phyloP scores from a whole-genome alignment of 2,888 invertebrate genomes.

The Yponomeuta cagnagella region DNA sequence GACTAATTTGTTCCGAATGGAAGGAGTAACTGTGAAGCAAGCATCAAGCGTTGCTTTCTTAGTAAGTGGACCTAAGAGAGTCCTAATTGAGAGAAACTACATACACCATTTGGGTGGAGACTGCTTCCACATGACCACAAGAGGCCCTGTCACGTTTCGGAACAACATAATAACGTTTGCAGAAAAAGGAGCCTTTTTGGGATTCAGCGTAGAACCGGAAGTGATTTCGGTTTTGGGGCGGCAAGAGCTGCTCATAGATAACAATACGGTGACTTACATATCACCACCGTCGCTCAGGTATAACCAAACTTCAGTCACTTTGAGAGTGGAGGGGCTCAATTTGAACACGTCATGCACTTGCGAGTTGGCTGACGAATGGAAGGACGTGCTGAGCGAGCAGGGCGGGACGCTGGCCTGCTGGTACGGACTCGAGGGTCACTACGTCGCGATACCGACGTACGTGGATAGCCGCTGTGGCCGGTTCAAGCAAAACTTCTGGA shows the following conservation, averaged over 20 bases:
- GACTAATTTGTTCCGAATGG: slow-evolving; percentile 78
- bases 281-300: slow-evolving; percentile 75
- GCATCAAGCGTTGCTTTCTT: slow-evolving; percentile 83
- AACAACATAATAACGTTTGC: slow-evolving; percentile 78
- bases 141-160: slow-evolving; percentile 79
- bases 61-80: slow-evolving; percentile 76
- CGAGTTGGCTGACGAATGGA: slow-evolving; percentile 54
- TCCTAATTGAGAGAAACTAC: slow-evolving; percentile 76
- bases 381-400: slow-evolving; percentile 46
- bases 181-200: slow-evolving; percentile 78
- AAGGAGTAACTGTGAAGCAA: slow-evolving; percentile 78
- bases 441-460: slow-evolving; percentile 54
- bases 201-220: slow-evolving; percentile 69
- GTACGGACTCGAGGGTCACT: slow-evolving; percentile 57
- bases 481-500: slow-evolving; percentile 66
- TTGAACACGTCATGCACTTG: slow-evolving; percentile 78
- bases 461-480: slow-evolving; percentile 57
- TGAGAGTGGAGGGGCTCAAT: slow-evolving; percentile 76
- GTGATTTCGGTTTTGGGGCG: slow-evolving; percentile 55
- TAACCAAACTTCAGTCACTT: slow-evolving; percentile 70
- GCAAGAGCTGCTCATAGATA: slow-evolving; percentile 77
- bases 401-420: slow-evolving; percentile 58
- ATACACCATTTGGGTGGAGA: slow-evolving; percentile 79
- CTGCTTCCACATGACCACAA: slow-evolving; percentile 77
- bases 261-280: slow-evolving; percentile 76